Evolutionary conservation across 2,888 invertebrate species (phyloP).

Genomic region (Caenorhabditis afra): DNA sequence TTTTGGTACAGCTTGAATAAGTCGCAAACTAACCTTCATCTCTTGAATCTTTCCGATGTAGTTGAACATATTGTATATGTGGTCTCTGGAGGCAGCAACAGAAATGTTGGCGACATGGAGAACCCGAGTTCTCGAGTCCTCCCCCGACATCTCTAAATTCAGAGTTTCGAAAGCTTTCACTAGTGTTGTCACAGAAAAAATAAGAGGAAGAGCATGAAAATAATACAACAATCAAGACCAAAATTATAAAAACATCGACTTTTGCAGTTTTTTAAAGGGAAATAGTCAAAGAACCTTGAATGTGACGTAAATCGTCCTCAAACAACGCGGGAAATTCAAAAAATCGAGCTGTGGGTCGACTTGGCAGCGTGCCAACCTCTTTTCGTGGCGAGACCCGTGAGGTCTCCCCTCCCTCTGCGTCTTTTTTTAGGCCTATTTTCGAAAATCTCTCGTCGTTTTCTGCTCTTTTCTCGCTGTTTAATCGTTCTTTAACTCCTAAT

Average conservation of each 20-base stretch:
- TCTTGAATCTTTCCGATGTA: constrained; percentile 79
- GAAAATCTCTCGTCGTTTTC: constrained; percentile 9
- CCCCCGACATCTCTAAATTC: constrained; percentile 57
- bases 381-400: constrained; percentile 49
- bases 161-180: neutral
- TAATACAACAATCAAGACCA: neutral
- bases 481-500: neutral
- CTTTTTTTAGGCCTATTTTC: constrained; percentile 54
- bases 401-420: constrained; percentile 13
- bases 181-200: neutral
- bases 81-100: constrained; percentile 76
- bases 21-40: constrained; percentile 69
- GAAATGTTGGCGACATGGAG: constrained; percentile 80
- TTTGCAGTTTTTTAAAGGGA: neutral
- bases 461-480: neutral
- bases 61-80: constrained; percentile 77
- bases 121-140: constrained; percentile 66
- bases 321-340: constrained; percentile 13
- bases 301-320: neutral
- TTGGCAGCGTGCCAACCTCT: constrained; percentile 51
- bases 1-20: neutral
- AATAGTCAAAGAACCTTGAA: too few relatives aligned
- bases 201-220: neutral
- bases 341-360: neutral
- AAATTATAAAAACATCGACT: neutral